phyloP scores from a whole-genome alignment of 2,888 invertebrate species.

The Dolomedes plantarius region DNA sequence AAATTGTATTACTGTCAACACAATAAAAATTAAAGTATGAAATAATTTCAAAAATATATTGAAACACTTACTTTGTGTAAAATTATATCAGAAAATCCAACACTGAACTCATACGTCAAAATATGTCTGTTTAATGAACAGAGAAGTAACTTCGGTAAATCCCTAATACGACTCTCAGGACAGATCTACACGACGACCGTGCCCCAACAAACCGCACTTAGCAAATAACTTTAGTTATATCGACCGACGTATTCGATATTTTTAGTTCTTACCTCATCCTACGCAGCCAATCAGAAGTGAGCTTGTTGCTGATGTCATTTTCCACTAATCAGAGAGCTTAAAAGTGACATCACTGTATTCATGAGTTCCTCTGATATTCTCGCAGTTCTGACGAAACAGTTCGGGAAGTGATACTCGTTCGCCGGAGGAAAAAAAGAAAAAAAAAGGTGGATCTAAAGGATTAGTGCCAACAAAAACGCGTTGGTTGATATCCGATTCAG shows the following conservation, averaged over 20 bases:
- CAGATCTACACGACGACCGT: background rate
- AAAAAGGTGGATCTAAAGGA: background rate
- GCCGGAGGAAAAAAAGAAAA: background rate
- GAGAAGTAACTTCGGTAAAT: too few relatives aligned
- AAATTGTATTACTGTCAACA: too few relatives aligned
- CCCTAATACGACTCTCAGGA: too few relatives aligned
- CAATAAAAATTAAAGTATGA: too few relatives aligned
- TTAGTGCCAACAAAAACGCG: background rate
- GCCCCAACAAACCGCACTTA: background rate
- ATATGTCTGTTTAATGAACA: too few relatives aligned
- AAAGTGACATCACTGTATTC: constrained; percentile 64
- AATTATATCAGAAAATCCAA: background rate
- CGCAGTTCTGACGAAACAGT: constrained; percentile 45
- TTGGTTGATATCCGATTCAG: too few relatives aligned
- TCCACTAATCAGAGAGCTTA: constrained; percentile 29
- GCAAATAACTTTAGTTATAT: constrained; percentile 27
- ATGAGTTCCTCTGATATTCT: constrained; percentile 37
- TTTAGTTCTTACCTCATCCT: constrained; percentile 65
- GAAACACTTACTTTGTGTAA: too few relatives aligned
- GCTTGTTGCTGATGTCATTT: constrained; percentile 65
- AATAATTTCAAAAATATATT: too few relatives aligned
- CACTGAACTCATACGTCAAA: background rate
- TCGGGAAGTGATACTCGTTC: constrained; percentile 12
- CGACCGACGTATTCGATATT: constrained; percentile 46
- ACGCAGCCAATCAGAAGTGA: constrained; percentile 31